Percentiles rank a stretch among this genome's conserved stretches.
These are phyloP conservation scores for Doryteuthis pealeii DNA, from an alignment of 1,140 invertebrate species.

Conservation along the genomic window DNA sequence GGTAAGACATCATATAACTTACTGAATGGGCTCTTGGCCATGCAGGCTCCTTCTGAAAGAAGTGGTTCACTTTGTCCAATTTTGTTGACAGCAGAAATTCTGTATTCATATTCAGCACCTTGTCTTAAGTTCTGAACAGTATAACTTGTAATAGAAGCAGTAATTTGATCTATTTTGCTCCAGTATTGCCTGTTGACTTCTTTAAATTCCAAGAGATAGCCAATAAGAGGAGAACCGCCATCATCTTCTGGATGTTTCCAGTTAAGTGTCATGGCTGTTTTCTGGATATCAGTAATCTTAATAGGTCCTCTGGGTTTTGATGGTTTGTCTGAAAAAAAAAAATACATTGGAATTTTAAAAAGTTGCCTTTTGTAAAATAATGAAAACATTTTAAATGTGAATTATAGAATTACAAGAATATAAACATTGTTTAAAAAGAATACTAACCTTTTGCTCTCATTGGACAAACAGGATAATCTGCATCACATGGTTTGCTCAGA, in stretches of 20 bases:
- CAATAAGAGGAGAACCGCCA: slow-evolving; percentile 92
- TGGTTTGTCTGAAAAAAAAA: background rate
- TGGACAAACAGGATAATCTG: slow-evolving; percentile 38
- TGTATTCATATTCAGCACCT: slow-evolving; percentile 89
- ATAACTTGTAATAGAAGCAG: slow-evolving; percentile 71
- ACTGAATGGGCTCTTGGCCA: slow-evolving; percentile 92
- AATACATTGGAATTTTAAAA: background rate
- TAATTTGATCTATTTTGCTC: slow-evolving; percentile 60
- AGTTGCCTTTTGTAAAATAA: no score
- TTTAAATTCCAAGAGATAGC: slow-evolving; percentile 87
- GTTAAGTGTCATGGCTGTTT: background rate
- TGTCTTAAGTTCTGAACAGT: slow-evolving; percentile 81
- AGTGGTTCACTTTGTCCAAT: slow-evolving; percentile 89
- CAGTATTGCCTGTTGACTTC: slow-evolving; percentile 81
- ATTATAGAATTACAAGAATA: background rate
- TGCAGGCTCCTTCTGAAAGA: slow-evolving; percentile 85
- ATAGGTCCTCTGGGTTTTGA: slow-evolving; percentile 7
- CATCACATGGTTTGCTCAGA: slow-evolving; percentile 80
- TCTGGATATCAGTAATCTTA: slow-evolving; percentile 6
- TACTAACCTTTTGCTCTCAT: slow-evolving; percentile 67
- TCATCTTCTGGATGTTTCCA: slow-evolving; percentile 67
- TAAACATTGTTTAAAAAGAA: background rate
- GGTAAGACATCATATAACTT: slow-evolving; percentile 27
- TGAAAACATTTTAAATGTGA: background rate
- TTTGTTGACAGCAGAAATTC: slow-evolving; percentile 91